phyloP scores from a whole-genome alignment of 2,797 vertebrate genomes.

The Gambelia wislizenii region DNA sequence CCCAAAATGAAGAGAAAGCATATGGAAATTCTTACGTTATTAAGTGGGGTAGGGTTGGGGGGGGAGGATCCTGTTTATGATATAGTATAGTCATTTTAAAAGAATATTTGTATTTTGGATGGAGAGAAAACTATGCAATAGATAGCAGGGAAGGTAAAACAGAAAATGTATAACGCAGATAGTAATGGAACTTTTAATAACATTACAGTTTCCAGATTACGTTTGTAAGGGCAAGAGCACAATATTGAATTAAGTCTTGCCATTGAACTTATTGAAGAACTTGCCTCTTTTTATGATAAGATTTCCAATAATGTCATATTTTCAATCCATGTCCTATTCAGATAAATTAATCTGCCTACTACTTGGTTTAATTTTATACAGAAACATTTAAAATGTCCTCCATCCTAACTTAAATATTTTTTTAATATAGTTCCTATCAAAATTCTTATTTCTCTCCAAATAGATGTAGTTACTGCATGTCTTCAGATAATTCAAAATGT shows the following conservation, averaged over 20 bases:
- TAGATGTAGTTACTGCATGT: background rate
- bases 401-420: background rate
- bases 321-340: background rate
- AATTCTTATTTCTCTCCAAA: background rate
- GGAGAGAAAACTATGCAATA: background rate
- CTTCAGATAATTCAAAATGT: background rate
- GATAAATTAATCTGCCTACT: background rate
- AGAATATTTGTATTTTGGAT: background rate
- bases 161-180: background rate
- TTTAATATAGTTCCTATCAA: background rate
- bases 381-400: conserved; percentile 3
- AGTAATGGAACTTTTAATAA: no score
- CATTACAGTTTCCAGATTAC: background rate
- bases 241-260: background rate
- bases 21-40: conserved; percentile 64
- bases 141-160: background rate
- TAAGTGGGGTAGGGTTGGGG: conserved; percentile 39
- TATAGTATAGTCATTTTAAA: conserved; percentile 51
- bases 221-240: background rate
- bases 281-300: background rate
- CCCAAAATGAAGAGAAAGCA: conserved; percentile 74
- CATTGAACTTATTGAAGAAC: background rate
- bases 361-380: background rate
- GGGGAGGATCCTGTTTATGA: conserved; percentile 63
- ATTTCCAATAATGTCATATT: background rate